Percentiles rank a stretch among this genome's conserved stretches.
Conservation (phyloP, 2,888 invertebrate species). For the Octodonta nipae region DNA sequence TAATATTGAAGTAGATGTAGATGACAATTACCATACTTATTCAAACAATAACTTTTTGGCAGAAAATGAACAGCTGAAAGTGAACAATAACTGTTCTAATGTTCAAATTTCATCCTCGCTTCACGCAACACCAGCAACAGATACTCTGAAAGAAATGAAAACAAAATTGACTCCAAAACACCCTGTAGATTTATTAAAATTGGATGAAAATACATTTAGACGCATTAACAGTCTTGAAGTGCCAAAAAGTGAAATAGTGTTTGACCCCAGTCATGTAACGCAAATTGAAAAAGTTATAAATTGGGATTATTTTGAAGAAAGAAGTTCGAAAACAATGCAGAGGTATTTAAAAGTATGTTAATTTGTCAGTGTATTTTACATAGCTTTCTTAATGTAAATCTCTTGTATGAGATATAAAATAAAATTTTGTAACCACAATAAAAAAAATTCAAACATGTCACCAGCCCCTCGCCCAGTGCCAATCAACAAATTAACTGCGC, state of each 20-base stretch:
- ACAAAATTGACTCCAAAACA: conserved; percentile 3
- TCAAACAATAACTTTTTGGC: too few species aligned
- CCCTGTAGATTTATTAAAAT: conserved; percentile 14
- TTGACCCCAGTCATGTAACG: conserved; percentile 33
- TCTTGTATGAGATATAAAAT: too few species aligned
- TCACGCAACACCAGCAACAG: not conserved
- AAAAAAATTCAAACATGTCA: too few species aligned
- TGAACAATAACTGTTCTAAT: too few species aligned
- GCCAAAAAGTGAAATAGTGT: conserved; percentile 35
- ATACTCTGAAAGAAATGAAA: not conserved
- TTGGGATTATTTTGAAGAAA: conserved; percentile 44
- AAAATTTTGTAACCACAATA: too few species aligned
- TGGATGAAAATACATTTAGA: conserved; percentile 19
- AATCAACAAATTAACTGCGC: too few species aligned
- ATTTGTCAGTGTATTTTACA: too few species aligned
- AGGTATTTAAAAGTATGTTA: conserved; percentile 43
- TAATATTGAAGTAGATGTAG: conserved; percentile 43
- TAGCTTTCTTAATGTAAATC: too few species aligned
- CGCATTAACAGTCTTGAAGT: conserved; percentile 31
- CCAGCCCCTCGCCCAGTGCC: too few species aligned
- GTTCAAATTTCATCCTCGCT: too few species aligned
- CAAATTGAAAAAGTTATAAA: conserved; percentile 43
- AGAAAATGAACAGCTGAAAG: too few species aligned
- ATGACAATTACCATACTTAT: too few species aligned
- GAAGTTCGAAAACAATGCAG: conserved; percentile 41